Evolutionary conservation across 2,113 vertebrate genomes (phyloP).

Genomic region (Macaca nemestrina): DNA sequence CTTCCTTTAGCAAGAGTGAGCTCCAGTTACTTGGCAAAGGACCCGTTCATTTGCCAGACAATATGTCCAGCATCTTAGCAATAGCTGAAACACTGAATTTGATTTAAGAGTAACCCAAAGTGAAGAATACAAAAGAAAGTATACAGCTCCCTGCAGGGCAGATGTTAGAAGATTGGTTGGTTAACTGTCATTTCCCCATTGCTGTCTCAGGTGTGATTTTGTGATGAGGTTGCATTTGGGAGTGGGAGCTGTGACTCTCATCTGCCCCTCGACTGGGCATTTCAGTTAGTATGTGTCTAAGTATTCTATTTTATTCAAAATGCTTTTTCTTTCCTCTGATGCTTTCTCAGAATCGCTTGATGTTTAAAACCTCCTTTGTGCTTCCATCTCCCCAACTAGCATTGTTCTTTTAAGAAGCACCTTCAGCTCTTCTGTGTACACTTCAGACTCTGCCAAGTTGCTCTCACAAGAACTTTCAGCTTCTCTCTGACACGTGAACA

Average conservation of each 20-base stretch:
- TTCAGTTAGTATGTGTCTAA: not conserved
- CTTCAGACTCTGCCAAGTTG: not conserved
- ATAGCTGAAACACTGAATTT: slow-evolving; percentile 65
- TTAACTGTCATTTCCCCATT: slow-evolving; percentile 14
- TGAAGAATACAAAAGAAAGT: slow-evolving; percentile 73
- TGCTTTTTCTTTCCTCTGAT: not conserved
- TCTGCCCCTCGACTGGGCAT: not conserved
- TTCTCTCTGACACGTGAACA: accelerated
- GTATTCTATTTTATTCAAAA: not conserved
- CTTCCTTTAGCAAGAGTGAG: slow-evolving; percentile 89
- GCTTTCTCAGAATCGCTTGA: not conserved
- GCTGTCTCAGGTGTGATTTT: not conserved
- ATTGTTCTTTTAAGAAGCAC: not conserved
- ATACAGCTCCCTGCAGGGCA: slow-evolving; percentile 68
- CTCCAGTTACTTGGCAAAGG: slow-evolving; percentile 82
- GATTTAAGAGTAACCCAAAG: slow-evolving; percentile 73
- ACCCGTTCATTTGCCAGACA: slow-evolving; percentile 79
- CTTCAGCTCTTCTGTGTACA: not conserved
- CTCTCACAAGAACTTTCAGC: not conserved
- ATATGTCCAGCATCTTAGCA: slow-evolving; percentile 77
- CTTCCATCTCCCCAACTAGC: not conserved
- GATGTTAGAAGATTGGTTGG: slow-evolving; percentile 21
- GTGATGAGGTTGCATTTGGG: not conserved
- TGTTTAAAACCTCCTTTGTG: too few species aligned
- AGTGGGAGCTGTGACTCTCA: not conserved